Percentiles rank a stretch among this genome's conserved stretches.
Evolutionary conservation across 2,113 vertebrate species (phyloP).

Genomic region (Micromys minutus): DNA sequence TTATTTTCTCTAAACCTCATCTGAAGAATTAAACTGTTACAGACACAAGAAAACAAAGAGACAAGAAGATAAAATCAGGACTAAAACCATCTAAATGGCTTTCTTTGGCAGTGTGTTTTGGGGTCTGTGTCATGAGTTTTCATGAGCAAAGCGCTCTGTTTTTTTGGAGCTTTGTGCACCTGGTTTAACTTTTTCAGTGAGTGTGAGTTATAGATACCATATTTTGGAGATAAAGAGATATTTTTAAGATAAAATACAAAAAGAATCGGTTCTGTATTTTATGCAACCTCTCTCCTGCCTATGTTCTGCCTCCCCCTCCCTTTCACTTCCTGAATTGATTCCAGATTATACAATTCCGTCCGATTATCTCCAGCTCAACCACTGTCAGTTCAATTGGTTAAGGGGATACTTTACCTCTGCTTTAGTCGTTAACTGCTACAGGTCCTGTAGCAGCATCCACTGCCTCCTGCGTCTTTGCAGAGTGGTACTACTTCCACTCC

Average conservation of each 20-base stretch:
- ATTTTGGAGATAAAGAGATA: background rate
- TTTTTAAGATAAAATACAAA: background rate
- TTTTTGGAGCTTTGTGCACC: background rate
- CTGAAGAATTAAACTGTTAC: background rate
- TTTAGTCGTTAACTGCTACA: conserved; percentile 34
- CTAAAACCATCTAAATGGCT: background rate
- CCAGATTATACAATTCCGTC: conserved; percentile 17
- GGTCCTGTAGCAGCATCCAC: background rate
- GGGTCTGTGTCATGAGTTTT: background rate
- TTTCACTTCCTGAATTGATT: conserved; percentile 15
- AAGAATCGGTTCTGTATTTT: background rate
- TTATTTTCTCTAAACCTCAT: conserved; percentile 21
- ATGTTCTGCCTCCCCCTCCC: background rate
- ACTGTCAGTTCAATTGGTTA: conserved; percentile 52
- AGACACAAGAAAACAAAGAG: background rate
- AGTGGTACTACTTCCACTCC: background rate
- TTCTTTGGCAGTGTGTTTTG: background rate
- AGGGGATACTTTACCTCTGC: conserved; percentile 34
- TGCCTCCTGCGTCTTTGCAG: conserved; percentile 16
- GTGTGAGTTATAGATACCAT: background rate
- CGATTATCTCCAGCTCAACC: conserved; percentile 47
- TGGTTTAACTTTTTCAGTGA: background rate
- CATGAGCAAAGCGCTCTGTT: background rate
- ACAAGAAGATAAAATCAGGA: background rate
- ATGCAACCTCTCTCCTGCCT: background rate